These are phyloP conservation scores for Drosophila diplacantha DNA, from an alignment of 2,888 invertebrate genomes.

Conservation along the genomic window DNA sequence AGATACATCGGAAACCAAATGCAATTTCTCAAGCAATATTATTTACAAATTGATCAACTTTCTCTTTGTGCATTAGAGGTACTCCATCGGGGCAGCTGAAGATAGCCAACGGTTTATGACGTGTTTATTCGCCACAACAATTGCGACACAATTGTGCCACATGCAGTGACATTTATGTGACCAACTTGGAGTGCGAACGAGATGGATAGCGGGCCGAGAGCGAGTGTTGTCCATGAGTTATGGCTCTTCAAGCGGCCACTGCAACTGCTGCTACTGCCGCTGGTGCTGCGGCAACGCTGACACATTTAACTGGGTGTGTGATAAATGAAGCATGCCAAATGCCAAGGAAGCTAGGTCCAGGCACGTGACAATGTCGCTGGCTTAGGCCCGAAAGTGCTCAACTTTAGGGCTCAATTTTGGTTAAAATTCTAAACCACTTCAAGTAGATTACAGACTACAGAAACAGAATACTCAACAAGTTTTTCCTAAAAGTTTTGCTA, in stretches of 20 bases:
- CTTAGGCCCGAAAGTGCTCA: conserved; percentile 2
- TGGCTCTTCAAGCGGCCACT: conserved; percentile 47
- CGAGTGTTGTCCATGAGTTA: conserved; percentile 54
- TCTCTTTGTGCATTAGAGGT: conserved; percentile 5
- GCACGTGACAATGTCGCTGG: conserved; percentile 28
- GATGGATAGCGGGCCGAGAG: conserved; percentile 9
- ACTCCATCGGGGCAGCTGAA: conserved; percentile 23
- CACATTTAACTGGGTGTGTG: conserved; percentile 51
- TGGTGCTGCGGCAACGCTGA: conserved; percentile 37
- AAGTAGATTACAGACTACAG: background rate
- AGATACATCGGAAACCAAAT: background rate
- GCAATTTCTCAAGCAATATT: background rate
- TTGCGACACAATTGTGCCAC: conserved; percentile 63
- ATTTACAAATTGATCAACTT: background rate
- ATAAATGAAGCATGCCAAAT: conserved; percentile 51
- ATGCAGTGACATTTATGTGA: conserved; percentile 63
- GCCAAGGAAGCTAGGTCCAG: conserved; percentile 30
- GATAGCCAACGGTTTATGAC: conserved; percentile 44
- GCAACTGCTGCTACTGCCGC: conserved; percentile 15
- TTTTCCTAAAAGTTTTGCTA: background rate
- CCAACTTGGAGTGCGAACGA: conserved; percentile 44
- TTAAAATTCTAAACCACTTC: too few species aligned
- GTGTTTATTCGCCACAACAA: conserved; percentile 51
- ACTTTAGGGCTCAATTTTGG: background rate
- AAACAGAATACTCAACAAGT: background rate